A percentile compares a stretch with the other conserved stretches of the same genome.
Evolutionary conservation across 2,888 invertebrate species (phyloP).

Genomic region (Pyrrhia umbra): DNA sequence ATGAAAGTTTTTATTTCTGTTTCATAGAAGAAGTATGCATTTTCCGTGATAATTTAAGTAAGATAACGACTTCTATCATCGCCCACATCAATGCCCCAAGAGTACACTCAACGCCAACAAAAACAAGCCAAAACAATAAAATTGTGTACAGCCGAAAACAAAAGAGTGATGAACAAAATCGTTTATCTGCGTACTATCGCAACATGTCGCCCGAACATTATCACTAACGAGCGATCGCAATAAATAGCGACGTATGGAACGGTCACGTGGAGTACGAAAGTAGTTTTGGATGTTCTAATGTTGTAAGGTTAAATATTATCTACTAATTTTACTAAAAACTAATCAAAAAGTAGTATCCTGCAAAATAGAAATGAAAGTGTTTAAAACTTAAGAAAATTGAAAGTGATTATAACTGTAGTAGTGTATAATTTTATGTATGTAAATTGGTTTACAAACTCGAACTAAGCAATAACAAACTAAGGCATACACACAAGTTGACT

Average conservation of each 20-base stretch:
- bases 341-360: no score
- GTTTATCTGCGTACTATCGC: slow-evolving; percentile 66
- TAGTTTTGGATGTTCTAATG: neutral
- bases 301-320: neutral
- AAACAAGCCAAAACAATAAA: slow-evolving; percentile 63
- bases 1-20: no score
- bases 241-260: slow-evolving; percentile 70
- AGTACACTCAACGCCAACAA: slow-evolving; percentile 47
- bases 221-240: slow-evolving; percentile 79
- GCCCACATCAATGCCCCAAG: slow-evolving; percentile 6
- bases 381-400: no score
- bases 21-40: no score
- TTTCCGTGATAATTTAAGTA: neutral
- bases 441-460: no score
- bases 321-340: neutral
- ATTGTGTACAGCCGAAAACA: slow-evolving; percentile 53
- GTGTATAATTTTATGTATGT: no score
- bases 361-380: no score
- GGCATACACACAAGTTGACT: no score
- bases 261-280: slow-evolving; percentile 32
- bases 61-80: neutral
- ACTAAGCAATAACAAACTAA: no score
- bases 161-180: slow-evolving; percentile 66
- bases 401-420: no score
- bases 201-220: slow-evolving; percentile 78